These are phyloP conservation scores for Pelvicachromis taeniatus DNA, from an alignment of 2,113 vertebrate species.

Conservation along the genomic window DNA sequence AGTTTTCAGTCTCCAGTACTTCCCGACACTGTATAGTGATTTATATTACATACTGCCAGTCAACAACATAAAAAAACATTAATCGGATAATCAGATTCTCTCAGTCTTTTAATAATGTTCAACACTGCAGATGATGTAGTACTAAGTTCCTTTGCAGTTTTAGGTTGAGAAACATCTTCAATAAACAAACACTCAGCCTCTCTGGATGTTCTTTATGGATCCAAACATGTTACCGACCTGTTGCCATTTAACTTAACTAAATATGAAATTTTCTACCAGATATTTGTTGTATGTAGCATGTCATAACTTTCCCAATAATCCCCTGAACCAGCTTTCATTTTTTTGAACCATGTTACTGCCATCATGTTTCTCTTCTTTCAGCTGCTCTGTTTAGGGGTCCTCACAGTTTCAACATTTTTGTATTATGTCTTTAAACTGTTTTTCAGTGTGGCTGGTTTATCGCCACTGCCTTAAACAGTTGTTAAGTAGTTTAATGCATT, in stretches of 20 bases:
- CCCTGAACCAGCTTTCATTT: neutral
- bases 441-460: neutral
- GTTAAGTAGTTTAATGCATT: neutral
- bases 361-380: neutral
- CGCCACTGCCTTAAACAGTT: neutral
- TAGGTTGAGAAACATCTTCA: neutral
- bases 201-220: neutral
- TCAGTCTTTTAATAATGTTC: neutral
- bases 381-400: neutral
- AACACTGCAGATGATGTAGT: neutral
- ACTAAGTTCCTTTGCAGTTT: neutral
- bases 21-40: rapidly evolving
- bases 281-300: neutral
- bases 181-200: neutral
- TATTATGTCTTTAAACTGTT: neutral
- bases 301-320: neutral
- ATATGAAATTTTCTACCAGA: neutral
- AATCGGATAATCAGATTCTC: neutral
- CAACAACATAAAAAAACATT: neutral
- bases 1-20: neutral
- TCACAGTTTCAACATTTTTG: neutral
- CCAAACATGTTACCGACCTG: neutral
- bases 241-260: neutral
- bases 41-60: neutral
- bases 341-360: neutral